Conservation (phyloP, 2,888 invertebrate genomes). For the Zonitis immaculata region DNA sequence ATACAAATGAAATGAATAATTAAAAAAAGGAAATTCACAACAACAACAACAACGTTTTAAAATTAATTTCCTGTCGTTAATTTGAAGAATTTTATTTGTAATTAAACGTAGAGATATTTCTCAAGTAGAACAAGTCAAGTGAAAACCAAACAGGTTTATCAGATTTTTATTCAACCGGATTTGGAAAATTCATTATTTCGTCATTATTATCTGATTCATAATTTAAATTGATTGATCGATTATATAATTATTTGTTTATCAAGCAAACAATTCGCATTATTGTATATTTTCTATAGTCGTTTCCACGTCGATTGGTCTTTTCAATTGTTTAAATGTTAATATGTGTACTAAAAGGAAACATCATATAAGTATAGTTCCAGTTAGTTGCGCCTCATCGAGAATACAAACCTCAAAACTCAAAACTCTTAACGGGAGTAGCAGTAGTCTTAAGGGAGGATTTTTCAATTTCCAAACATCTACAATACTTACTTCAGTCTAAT, state of each 20-base stretch:
- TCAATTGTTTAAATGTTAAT: slow-evolving; percentile 46
- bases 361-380: slow-evolving; percentile 44
- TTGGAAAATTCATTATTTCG: no score
- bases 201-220: no score
- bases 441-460: background rate
- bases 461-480: background rate
- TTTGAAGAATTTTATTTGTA: no score
- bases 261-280: slow-evolving; percentile 44
- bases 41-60: no score
- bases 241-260: no score
- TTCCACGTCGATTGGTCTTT: slow-evolving; percentile 45
- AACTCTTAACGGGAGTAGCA: background rate
- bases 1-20: no score
- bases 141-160: background rate
- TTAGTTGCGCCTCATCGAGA: slow-evolving; percentile 41
- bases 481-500: no score
- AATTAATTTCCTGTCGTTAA: no score
- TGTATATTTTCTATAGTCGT: slow-evolving; percentile 41
- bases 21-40: no score
- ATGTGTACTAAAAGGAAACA: slow-evolving; percentile 46
- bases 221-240: no score
- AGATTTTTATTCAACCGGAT: background rate
- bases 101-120: no score
- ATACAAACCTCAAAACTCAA: slow-evolving; percentile 19
- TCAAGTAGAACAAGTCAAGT: no score